These are phyloP conservation scores for Alethe castanea DNA, from an alignment of 2,113 vertebrate genomes.

Conservation along the genomic window DNA sequence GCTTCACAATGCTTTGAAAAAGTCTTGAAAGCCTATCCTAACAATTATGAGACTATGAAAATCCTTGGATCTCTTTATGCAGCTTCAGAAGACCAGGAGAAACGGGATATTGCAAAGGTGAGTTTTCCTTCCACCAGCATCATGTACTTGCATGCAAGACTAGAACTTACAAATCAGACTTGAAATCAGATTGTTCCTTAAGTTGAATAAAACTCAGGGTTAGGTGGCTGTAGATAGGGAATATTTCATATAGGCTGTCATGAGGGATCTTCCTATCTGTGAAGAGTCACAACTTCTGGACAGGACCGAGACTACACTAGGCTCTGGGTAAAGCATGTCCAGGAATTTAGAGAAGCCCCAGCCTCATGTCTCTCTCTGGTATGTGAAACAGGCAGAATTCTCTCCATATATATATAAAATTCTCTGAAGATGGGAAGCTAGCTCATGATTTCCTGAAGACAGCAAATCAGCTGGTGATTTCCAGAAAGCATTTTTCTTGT, in stretches of 20 bases:
- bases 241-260: not conserved
- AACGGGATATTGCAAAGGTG: conserved; percentile 95
- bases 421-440: not conserved
- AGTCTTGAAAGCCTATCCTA: conserved; percentile 97
- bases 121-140: not conserved
- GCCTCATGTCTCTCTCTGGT: not conserved
- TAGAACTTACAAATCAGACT: not conserved
- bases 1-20: conserved; percentile 98
- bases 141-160: not conserved
- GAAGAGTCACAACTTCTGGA: not conserved
- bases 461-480: not conserved
- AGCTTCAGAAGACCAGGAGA: conserved; percentile 96
- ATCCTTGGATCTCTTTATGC: conserved; percentile 98
- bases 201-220: not conserved
- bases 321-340: not conserved
- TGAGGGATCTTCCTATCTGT: not conserved
- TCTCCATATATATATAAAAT: not conserved
- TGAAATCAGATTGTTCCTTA: not conserved
- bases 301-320: not conserved
- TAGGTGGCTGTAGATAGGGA: not conserved
- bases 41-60: conserved; percentile 99
- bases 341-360: not conserved
- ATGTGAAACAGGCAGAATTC: not conserved
- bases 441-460: not conserved
- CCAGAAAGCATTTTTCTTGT: not conserved